Percentiles rank a stretch among this genome's conserved stretches.
Conservation (phyloP, 2,113 vertebrate species). For the Salvelinus sp. region DNA sequence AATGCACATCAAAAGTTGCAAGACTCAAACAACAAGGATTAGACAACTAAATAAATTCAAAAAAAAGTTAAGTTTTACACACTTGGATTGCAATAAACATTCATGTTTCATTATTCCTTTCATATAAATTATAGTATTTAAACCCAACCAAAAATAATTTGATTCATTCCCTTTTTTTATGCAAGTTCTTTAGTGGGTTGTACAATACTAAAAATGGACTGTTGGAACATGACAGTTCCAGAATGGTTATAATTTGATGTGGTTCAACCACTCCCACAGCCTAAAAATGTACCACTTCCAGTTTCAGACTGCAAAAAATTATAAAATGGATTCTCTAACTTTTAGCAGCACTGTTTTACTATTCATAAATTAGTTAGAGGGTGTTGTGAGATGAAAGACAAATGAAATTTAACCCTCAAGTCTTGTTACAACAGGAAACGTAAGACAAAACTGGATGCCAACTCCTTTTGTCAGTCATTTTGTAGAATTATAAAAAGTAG, state of each 20-base stretch:
- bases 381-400: not conserved
- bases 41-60: conserved; percentile 53
- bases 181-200: conserved; percentile 27
- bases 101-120: conserved; percentile 55
- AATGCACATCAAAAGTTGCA: conserved; percentile 66
- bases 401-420: not conserved
- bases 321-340: conserved; percentile 17
- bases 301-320: not conserved
- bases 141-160: conserved; percentile 25
- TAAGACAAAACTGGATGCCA: not conserved
- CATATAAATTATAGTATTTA: conserved; percentile 58
- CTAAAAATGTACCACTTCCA: not conserved
- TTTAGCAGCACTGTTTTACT: conserved; percentile 53
- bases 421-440: not conserved
- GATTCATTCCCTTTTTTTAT: conserved; percentile 14
- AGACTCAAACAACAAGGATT: conserved; percentile 53
- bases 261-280: not conserved
- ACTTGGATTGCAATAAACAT: conserved; percentile 70
- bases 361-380: conserved; percentile 10
- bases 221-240: not conserved
- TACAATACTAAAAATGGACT: not conserved
- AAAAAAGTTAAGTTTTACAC: conserved; percentile 52
- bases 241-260: not conserved
- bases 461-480: not conserved
- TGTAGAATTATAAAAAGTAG: not conserved